These are phyloP conservation scores for Narcine bancroftii DNA, from an alignment of 2,113 vertebrate species.

Conservation along the genomic window DNA sequence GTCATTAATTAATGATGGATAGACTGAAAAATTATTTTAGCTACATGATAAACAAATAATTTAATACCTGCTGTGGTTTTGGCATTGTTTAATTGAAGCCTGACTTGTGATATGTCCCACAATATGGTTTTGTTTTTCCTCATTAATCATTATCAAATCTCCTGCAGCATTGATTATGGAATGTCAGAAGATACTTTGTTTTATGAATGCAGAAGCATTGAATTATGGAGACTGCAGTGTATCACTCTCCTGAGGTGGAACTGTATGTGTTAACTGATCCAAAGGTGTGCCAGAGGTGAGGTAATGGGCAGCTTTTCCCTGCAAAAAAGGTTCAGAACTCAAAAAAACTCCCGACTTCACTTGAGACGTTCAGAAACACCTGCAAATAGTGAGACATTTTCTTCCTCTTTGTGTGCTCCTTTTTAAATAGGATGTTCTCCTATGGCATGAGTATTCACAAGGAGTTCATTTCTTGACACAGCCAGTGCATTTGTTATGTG, in stretches of 20 bases:
- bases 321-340: neutral
- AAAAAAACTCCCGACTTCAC: neutral
- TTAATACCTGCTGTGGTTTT: neutral
- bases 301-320: neutral
- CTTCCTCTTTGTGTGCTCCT: neutral
- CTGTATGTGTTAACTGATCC: neutral
- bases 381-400: neutral
- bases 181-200: neutral
- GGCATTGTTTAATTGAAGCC: neutral
- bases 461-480: neutral
- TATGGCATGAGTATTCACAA: neutral
- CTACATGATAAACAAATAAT: slow-evolving; percentile 22
- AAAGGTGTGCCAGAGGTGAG: neutral
- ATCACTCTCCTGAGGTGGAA: neutral
- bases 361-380: neutral
- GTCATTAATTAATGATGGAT: neutral
- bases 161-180: slow-evolving; percentile 17
- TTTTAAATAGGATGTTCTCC: neutral
- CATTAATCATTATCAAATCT: slow-evolving; percentile 26
- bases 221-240: neutral
- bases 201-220: neutral
- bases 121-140: slow-evolving; percentile 8
- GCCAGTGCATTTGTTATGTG: neutral
- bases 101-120: slow-evolving; percentile 3
- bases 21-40: neutral